Evolutionary conservation across 1,140 invertebrate genomes (phyloP).

Genomic region (Contarinia nasturtii): DNA sequence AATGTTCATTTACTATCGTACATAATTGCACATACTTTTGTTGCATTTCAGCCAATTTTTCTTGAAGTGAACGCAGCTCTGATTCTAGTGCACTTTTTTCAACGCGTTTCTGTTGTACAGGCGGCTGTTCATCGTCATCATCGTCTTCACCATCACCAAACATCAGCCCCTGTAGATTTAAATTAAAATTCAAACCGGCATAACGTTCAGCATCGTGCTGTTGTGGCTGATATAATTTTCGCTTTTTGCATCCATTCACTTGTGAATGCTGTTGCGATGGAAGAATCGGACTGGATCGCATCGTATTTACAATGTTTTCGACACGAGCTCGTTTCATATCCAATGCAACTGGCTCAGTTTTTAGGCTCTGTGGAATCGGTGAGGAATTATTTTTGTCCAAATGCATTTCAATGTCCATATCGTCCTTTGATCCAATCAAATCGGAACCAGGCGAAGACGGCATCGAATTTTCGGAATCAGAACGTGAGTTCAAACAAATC

Average conservation of each 20-base stretch:
- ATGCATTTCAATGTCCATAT: slow-evolving; percentile 33
- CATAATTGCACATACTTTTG: slow-evolving; percentile 75
- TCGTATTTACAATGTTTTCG: slow-evolving; percentile 84
- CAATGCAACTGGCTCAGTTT: slow-evolving; percentile 27
- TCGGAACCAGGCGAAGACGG: slow-evolving; percentile 39
- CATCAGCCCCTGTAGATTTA: slow-evolving; percentile 25
- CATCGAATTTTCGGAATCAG: slow-evolving; percentile 32
- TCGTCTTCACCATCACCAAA: slow-evolving; percentile 51
- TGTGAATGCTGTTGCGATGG: slow-evolving; percentile 31
- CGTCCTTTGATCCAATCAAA: slow-evolving; percentile 36
- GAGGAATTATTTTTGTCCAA: slow-evolving; percentile 21
- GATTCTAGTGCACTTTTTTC: slow-evolving; percentile 68
- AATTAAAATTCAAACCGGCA: slow-evolving; percentile 26
- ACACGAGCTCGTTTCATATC: slow-evolving; percentile 81
- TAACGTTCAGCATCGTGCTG: slow-evolving; percentile 70
- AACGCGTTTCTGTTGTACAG: slow-evolving; percentile 57
- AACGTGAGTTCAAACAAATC: slow-evolving; percentile 14
- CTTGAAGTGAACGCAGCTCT: slow-evolving; percentile 69
- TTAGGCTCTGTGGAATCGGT: slow-evolving; percentile 23
- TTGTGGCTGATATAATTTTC: slow-evolving; percentile 91
- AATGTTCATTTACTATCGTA: slow-evolving; percentile 59
- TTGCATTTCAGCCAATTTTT: slow-evolving; percentile 77
- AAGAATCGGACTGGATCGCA: slow-evolving; percentile 64
- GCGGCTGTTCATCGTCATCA: slow-evolving; percentile 49
- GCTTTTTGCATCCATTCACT: slow-evolving; percentile 85